phyloP scores from a whole-genome alignment of 2,113 vertebrate genomes.

The Phalacrocorax brasilianus region DNA sequence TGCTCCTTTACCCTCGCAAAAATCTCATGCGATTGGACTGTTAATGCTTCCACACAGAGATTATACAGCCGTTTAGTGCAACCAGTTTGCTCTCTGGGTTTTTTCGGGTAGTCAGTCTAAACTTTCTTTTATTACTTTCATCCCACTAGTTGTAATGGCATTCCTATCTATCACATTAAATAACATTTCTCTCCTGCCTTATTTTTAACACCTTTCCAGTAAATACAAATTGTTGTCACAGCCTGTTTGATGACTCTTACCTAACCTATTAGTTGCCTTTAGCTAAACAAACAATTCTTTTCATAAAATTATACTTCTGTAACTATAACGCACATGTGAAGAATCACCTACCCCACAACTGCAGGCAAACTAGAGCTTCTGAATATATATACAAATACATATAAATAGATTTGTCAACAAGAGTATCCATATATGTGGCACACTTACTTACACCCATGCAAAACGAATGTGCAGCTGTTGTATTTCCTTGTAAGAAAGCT shows the following conservation, averaged over 20 bases:
- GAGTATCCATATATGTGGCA: background rate
- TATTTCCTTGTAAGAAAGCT: background rate
- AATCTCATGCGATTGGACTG: constrained; percentile 8
- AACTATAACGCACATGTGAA: background rate
- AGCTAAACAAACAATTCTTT: background rate
- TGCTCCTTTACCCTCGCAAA: constrained; percentile 28
- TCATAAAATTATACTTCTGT: background rate
- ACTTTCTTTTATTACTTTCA: background rate
- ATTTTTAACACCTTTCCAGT: background rate
- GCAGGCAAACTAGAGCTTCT: background rate
- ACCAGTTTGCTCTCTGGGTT: background rate
- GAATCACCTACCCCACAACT: background rate
- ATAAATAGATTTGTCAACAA: background rate
- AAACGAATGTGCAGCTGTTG: background rate
- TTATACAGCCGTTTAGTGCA: background rate
- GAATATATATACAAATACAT: background rate
- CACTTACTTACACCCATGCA: background rate
- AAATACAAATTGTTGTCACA: background rate
- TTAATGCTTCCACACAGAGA: background rate
- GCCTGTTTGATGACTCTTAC: background rate
- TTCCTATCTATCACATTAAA: background rate
- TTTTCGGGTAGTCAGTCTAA: background rate
- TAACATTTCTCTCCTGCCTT: background rate
- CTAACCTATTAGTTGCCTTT: background rate
- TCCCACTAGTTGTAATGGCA: background rate